phyloP scores from a whole-genome alignment of 2,797 vertebrate species.

The Danio albolineatus region DNA sequence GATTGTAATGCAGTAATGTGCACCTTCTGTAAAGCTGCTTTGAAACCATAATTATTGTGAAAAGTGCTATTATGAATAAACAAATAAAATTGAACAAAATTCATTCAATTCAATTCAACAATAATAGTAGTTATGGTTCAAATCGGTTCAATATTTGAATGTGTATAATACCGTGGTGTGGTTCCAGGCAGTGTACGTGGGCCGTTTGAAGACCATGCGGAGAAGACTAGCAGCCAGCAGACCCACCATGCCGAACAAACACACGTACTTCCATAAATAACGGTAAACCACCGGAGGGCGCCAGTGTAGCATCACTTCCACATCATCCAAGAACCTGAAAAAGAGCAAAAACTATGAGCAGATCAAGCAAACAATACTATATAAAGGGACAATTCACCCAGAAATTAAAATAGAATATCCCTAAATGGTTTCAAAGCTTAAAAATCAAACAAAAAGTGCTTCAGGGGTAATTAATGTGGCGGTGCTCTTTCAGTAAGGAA shows the following conservation, averaged over 20 bases:
- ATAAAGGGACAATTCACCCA: no score
- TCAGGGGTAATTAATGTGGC: no score
- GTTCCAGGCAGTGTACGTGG: slow-evolving; percentile 85
- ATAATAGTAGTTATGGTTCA: background rate
- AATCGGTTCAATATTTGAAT: background rate
- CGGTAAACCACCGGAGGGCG: slow-evolving; percentile 80
- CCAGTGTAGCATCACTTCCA: slow-evolving; percentile 79
- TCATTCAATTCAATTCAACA: no score
- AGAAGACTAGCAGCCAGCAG: slow-evolving; percentile 77
- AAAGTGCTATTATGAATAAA: no score
- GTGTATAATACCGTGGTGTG: slow-evolving; percentile 75
- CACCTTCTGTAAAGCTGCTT: no score
- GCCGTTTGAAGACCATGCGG: slow-evolving; percentile 72
- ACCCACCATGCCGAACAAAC: slow-evolving; percentile 77
- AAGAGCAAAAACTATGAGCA: background rate
- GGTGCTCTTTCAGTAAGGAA: no score
- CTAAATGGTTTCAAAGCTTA: no score
- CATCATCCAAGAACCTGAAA: slow-evolving; percentile 83
- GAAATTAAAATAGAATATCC: no score
- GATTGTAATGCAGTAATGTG: no score
- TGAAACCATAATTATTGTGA: no score
- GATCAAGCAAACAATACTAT: background rate
- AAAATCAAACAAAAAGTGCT: no score
- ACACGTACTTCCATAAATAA: slow-evolving; percentile 85
- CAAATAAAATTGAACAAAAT: no score